Evolutionary conservation across 2,797 vertebrate species (phyloP), one percentile per base, ranked within the genome.

Genomic region (Rallus crepitans): DNA sequence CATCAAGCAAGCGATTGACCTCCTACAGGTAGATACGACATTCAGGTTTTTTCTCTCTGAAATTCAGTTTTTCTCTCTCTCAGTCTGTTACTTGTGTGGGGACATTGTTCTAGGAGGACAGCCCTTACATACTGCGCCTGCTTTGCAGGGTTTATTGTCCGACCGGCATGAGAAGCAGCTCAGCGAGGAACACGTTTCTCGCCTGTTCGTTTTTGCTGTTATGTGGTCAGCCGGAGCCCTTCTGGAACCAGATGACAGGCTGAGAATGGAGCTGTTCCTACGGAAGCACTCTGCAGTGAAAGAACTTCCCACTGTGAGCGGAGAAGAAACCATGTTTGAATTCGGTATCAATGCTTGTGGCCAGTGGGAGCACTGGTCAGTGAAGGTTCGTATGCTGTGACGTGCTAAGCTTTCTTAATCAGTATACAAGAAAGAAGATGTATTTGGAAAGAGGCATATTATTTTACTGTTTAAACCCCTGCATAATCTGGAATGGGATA

Each of bases 151-250:
- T 69, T 94, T 99, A 70, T 97, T 99, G n/a, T 97, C 97, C 6
- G 94, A 90, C 3, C 84, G 10, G 10, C 97, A 98, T 12, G 98
- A 99, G 87, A 98, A 97, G 64, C 97, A 97, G 77, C 94, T 97
- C 52, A 95, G 92, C 6, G 89, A 83, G 45, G 97, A 96, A 4
- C 97, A 98, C 5, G 60, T 98, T 77, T 90, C 97, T 53, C 98
- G 98, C 8, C 96, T 98, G 61, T 99, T 99, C 35, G 50, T 98
- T 42, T 99, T 99, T 13, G 97, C 98, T 21, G 70, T 98, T 72
- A 98, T 99, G 98, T 99, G 99, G 99, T 99, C 98, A 69, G 90
- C 98, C 1, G 99, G 98, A 66, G 98, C 98, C 15, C 96, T 99
- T 87, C 93, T 99, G 96, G 99, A 99, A 96, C 97, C 97, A 16